Base-by-base conservation (phyloP, 2,113 vertebrate genomes). In the Chionomys nivalis region DNA sequence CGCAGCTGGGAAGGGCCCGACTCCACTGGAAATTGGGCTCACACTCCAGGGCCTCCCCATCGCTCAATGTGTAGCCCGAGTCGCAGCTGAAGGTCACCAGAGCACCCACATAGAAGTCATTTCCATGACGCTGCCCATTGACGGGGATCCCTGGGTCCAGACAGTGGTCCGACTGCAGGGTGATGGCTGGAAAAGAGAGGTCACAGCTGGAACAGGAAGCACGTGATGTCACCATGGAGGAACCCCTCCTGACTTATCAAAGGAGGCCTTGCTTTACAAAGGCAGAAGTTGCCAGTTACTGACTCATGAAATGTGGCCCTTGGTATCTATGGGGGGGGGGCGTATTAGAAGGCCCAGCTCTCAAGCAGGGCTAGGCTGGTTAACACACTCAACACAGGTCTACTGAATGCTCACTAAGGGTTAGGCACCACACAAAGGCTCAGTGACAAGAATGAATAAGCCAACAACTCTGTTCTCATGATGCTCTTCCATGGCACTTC, bases 1-100 rank as follows among this genome's bases (percentile, higher is more conserved):
- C 99, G 1, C 99, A 99, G 98, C 99, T 99, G 89, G 99, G 99
- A 93, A 99, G 99, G 0, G 99, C 99, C 2, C 99, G 99, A 96
- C 99, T 99, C 99, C 99, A 99, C 98, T 99, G 99, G 97, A 99
- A 99, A 98, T 99, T 99, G 12, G 99, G 99, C 96, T 99, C 99
- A 63, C 99, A 99, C 97, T 99, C 99, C 86, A 99, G 98, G 44
- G 99, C 99, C 94, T 99, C 98, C 0, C 81, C 77, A 83, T 99
- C 99, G 5, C 99, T 99, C 44, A 99, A 98, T 0, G 99, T 99
- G 97, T 99, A 99, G 16, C 99, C 99, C 0, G 99, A 98, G 1
- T 99, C 99, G 0, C 99, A 99, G 98, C 99, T 99, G 96, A 99
- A 99, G 0, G 99, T 99, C 98, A 99, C 99, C 97, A 99, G 97